Evolutionary conservation across 2,797 vertebrate species (phyloP), one percentile per base, ranked within the genome.

Genomic region (Semotilus atromaculatus): DNA sequence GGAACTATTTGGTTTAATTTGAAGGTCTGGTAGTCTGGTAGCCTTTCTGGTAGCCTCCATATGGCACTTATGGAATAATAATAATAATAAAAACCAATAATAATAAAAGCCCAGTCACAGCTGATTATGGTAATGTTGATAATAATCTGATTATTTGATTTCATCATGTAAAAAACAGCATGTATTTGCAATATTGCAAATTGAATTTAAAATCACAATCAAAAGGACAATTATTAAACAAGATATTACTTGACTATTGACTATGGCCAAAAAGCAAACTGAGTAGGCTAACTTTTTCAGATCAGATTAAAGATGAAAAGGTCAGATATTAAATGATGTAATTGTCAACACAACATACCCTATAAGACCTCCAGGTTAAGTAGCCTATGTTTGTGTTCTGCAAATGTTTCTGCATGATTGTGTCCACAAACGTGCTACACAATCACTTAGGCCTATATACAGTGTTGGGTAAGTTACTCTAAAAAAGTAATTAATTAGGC

Each of bases 1-100:
- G 94, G 92, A 91, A 72, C 84, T 93, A 90, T 92, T 87, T 85
- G 43, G 66, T 86, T 60, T 79, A 5, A 71, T 81, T 75, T 74
- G 26, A 36, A 55, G 34, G 14, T 87, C n/a, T n/a, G n/a, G n/a
- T n/a, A 68, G 60, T 58, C 16, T 7, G 18, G 1, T 43, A 11
- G 10, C 58, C 11, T 60, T 4, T 73, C 5, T 43, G 53, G 21
- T 43, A 34, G 2, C 43, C n/a, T 29, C 0, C 31, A 13, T 16
- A 18, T 48, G 40, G 18, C 11, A 66, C 26, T 66, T 60, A 23
- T 48, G 14, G 45, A 16, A 45, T 48, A 48, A 16, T 48, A 48
- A 45, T 43, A 40, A 40, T 45, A 45, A 38, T 38, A 38, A 10
- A 43, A 43, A 19, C 4, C 4, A 5, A n/a, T 73, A 23, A 45